Evolutionary conservation across 2,888 invertebrate genomes (phyloP), one percentile per base, ranked within the genome.

Genomic region (Anoplius nigerrimus): DNA sequence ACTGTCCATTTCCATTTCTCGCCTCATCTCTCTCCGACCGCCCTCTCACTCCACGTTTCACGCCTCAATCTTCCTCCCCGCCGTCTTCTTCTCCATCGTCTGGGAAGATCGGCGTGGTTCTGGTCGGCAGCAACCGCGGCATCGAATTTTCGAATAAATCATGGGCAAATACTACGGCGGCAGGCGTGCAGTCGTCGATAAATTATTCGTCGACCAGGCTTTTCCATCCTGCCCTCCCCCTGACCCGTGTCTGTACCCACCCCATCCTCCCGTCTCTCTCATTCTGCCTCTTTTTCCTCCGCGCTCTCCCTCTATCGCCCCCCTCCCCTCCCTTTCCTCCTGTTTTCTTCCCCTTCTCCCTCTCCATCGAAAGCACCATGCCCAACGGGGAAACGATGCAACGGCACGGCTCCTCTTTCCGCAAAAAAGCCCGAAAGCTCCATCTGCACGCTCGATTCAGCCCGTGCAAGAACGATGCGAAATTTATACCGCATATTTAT

Each of bases 101-200:
- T 22, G 56, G n/a, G 42, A 56, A 58, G 56, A 53, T 43, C 60
- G 42, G 20, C 51, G 55, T n/a, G 21, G 22, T 22, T 5, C 43
- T 18, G 27, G 65, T 52, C 8, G 66, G 72, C 67, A 55, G 68
- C 65, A 48, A 67, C 59, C 56, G 56, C 52, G 62, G 62, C 78
- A 79, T 82, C 82, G 82, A 80, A 83, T 82, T 78, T 73, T 56
- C 69, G 68, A 75, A 83, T 84, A 83, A 82, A 83, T 84, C 82
- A 82, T 78, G 68, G 58, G 65, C 66, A 75, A 80, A 81, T 78
- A 79, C 76, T 80, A 72, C 71, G 66, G 60, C 57, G 66, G 64
- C 62, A 48, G 63, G 43, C 71, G 62, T 55, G 68, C 72, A 69
- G 69, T 69, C 63, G 71, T 51, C 76, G 72, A 80, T 84, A 82